Base-by-base conservation (phyloP, 2,797 vertebrate genomes). In the Coluber constrictor region DNA sequence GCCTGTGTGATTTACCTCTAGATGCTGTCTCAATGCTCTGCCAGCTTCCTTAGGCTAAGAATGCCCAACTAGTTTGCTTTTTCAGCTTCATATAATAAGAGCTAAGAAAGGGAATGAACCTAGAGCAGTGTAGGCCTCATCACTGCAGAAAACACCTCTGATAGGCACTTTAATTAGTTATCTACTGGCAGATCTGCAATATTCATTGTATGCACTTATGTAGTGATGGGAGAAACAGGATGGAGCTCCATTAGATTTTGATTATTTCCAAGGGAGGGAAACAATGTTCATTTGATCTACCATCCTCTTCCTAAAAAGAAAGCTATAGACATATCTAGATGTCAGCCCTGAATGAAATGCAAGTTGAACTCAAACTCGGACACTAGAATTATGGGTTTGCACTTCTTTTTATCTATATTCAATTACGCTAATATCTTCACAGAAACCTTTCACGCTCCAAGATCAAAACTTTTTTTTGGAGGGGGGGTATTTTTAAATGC, bases 401-500 rank as follows among this genome's bases (percentile, higher is more conserved):
- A 93, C 95, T 94, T 94, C 87, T 94, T 91, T 94, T 66, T 74
- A 66, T 87, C n/a, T 66, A 90, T 18, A 61, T 96, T 95, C 90
- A n/a, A 90, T 96, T 93, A 79, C 93, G 86, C 91, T 25, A 93
- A 5, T 47, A 94, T 94, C 90, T 93, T 92, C 88, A 88, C 92
- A 92, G 86, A 93, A 95, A 54, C 56, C 10, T 96, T 70, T 96
- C 90, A 70, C 90, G 10, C 37, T 66, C 25, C 61, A 88, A 94
- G 70, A 96, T 91, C 70, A 91, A 93, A 92, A 74, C 8, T 90
- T 95, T 95, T 94, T 95, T 47, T 91, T 51, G 3, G 47, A 3
- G 3, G 47, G 47, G 47, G 3, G 0, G 74, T 79, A 83, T 93
- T 91, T 89, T 60, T 61, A 61, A 93, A 93, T 90, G 11, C 43